Conservation (phyloP, 2,888 invertebrate genomes). For the Melitaea athalia region DNA sequence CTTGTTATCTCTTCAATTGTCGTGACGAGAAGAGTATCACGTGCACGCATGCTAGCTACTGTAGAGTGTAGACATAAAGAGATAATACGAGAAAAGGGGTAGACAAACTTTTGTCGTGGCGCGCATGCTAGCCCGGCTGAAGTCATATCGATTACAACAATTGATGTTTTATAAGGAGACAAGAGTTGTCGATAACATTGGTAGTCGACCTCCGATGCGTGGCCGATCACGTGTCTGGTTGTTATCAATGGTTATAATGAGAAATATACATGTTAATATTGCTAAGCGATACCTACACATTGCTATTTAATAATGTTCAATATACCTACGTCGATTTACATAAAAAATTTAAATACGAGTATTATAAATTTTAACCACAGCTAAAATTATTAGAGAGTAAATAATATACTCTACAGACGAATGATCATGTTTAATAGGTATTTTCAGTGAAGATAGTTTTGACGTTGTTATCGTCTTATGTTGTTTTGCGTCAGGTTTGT, state of each 20-base stretch:
- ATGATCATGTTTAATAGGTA: slow-evolving; percentile 6
- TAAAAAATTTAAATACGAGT: too few species aligned
- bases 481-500: slow-evolving; percentile 23
- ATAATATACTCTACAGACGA: too few species aligned
- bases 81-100: too few species aligned
- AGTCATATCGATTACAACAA: slow-evolving; percentile 29
- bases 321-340: too few species aligned
- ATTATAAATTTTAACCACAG: too few species aligned
- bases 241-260: slow-evolving; percentile 37
- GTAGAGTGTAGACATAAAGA: too few species aligned
- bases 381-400: too few species aligned
- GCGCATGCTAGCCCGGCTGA: too few species aligned
- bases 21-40: too few species aligned
- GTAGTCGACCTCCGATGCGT: slow-evolving; percentile 30
- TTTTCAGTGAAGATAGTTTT: slow-evolving; percentile 22
- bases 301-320: slow-evolving; percentile 16
- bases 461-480: slow-evolving; percentile 32
- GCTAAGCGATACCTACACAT: slow-evolving; percentile 14
- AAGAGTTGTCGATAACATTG: slow-evolving; percentile 34
- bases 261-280: slow-evolving; percentile 32
- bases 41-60: too few species aligned
- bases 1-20: too few species aligned
- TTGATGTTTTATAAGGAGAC: slow-evolving; percentile 31
- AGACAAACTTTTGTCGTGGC: too few species aligned
- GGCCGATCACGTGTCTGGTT: slow-evolving; percentile 36